Percentiles rank a stretch among this genome's conserved stretches.
phyloP scores from a whole-genome alignment of 1,140 invertebrate species.

The silkworm (Bombyx mori) region DNA sequence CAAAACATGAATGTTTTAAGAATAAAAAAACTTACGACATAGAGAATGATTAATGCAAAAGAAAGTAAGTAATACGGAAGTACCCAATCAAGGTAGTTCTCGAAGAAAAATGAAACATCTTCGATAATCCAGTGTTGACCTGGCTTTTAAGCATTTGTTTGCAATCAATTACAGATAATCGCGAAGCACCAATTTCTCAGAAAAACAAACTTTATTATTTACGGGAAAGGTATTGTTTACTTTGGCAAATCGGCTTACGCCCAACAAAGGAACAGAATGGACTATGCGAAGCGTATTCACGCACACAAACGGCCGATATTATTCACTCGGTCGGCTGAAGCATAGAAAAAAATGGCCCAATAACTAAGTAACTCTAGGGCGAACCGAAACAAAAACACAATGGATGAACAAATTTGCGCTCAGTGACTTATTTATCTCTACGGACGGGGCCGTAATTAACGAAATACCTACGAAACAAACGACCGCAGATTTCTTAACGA shows the following conservation, averaged over 20 bases:
- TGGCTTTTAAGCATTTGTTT: no score
- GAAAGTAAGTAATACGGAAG: no score
- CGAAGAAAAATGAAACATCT: no score
- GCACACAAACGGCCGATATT: constrained; percentile 44
- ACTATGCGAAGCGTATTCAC: constrained; percentile 35
- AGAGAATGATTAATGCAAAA: no score
- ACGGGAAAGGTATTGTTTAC: constrained; percentile 18
- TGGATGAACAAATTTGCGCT: constrained; percentile 53
- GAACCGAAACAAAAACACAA: constrained; percentile 42
- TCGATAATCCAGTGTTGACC: no score
- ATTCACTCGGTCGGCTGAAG: constrained; percentile 32
- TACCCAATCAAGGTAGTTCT: no score
- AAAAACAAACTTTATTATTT: constrained; percentile 2
- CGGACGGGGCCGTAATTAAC: constrained; percentile 44
- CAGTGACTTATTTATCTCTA: constrained; percentile 56
- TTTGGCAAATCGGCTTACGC: constrained; percentile 15
- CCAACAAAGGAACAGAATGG: constrained; percentile 33
- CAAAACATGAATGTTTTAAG: no score
- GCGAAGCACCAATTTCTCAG: background rate
- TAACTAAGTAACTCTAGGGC: constrained; percentile 38
- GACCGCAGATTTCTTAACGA: constrained; percentile 40
- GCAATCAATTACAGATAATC: no score
- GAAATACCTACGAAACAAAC: constrained; percentile 32
- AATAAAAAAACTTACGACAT: no score
- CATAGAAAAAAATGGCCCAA: constrained; percentile 44